Evolutionary conservation across 2,113 vertebrate genomes (phyloP), one percentile per base, ranked within the genome.

Genomic region (Phasianus colchicus): DNA sequence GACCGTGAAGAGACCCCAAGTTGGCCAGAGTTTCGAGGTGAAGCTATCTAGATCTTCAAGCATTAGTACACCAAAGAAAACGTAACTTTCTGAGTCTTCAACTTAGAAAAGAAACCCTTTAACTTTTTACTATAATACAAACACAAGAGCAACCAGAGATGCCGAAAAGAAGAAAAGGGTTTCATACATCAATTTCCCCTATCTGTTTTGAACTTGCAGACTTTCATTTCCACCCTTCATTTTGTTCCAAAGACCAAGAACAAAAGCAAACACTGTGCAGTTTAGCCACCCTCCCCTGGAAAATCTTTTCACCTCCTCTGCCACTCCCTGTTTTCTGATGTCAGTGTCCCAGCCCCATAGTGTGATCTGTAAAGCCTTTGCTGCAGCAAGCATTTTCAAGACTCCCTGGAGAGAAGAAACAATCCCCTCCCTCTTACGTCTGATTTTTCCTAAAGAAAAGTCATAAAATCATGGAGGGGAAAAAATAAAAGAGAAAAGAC

Each of bases 121-220:
- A 18, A 2, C 3, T 52, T 84, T 89, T 54, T 66, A 24, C 30
- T 36, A 4, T 9, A 32, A 52, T 61, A 81, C 80, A 74, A 65
- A 36, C 2, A 24, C n/a, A 11, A 61, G 4, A 65, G 6, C 21
- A 86, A 86, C 52, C 17, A 83, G 22, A 69, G 7, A 20, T 48
- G 17, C 22, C 45, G 71, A 48, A 61, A 71, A 13, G 10, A 70
- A 36, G 40, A 54, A 29, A 13, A 47, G 22, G 36, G 21, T 34
- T 95, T 50, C 25, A 38, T 8, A 32, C 19, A 55, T 20, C 22
- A 34, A 8, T 19, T 29, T 85, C 7, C 10, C 29, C 43, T 34
- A 5, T 32, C 19, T 4, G 10, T 1, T 5, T 48, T 25, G 32
- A 64, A 5, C 25, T 61, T 61, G 12, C 29, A 29, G 0, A 1